Conservation (phyloP, 2,888 invertebrate genomes). For the Orthosia cruda region DNA sequence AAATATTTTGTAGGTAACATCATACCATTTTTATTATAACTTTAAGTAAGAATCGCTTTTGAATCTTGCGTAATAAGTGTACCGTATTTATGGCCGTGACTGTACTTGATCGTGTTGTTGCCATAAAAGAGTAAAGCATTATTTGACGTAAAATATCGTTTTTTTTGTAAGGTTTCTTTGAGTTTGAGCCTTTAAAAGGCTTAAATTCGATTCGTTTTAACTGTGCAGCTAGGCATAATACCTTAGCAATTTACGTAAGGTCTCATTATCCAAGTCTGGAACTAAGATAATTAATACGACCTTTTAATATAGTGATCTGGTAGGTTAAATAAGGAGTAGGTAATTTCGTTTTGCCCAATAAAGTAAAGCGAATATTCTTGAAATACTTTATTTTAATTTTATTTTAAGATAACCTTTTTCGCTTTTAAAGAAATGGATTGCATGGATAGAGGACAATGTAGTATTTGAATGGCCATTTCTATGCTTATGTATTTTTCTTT, state of each 20-base stretch:
- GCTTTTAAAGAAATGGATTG: not conserved
- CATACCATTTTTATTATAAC: too few relatives aligned
- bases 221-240: slow-evolving; percentile 10
- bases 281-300: slow-evolving; percentile 29
- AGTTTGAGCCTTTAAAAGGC: too few relatives aligned
- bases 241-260: not conserved
- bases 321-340: slow-evolving; percentile 17
- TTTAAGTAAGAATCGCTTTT: too few relatives aligned
- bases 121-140: not conserved
- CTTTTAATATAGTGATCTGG: slow-evolving; percentile 9
- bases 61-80: too few relatives aligned
- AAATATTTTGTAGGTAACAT: too few relatives aligned
- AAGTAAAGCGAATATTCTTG: not conserved
- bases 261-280: not conserved
- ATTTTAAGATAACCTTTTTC: not conserved
- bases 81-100: not conserved
- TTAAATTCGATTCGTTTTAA: slow-evolving; percentile 15
- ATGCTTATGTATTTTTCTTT: not conserved
- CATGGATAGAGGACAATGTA: not conserved
- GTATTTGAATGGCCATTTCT: not conserved
- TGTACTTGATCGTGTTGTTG: slow-evolving; percentile 7
- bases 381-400: not conserved
- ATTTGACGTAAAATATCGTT: not conserved
- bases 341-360: slow-evolving; percentile 27
- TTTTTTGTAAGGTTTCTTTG: not conserved